These are phyloP conservation scores for Agrotis ipsilon DNA, from an alignment of 2,888 invertebrate species.

Conservation along the genomic window DNA sequence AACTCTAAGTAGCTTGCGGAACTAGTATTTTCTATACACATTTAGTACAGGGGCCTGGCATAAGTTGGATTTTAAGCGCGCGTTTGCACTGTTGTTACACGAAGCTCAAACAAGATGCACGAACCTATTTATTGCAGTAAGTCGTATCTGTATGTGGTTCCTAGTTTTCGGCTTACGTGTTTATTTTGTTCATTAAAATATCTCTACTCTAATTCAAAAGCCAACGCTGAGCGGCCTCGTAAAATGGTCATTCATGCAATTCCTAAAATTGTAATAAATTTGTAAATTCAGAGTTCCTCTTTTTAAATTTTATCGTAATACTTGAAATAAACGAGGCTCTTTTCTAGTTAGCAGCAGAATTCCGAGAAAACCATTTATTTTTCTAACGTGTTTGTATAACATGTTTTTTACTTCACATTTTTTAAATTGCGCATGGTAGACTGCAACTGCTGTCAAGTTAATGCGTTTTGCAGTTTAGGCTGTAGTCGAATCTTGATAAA, in stretches of 20 bases:
- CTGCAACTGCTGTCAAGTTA: too few species aligned
- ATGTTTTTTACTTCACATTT: too few species aligned
- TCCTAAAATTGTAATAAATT: background rate
- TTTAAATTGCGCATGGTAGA: too few species aligned
- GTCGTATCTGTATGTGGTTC: background rate
- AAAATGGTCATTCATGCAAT: background rate
- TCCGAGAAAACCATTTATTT: background rate
- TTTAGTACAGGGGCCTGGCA: background rate
- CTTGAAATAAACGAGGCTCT: too few species aligned
- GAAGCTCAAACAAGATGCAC: slow-evolving; percentile 13
- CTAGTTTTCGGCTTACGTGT: slow-evolving; percentile 9
- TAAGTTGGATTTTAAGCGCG: slow-evolving; percentile 8
- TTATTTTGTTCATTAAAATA: background rate
- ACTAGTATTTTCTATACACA: slow-evolving; percentile 1
- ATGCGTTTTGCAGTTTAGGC: too few species aligned
- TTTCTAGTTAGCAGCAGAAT: background rate
- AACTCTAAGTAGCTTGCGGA: slow-evolving; percentile 12
- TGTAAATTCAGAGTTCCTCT: background rate
- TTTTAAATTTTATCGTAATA: background rate
- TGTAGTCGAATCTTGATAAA: too few species aligned
- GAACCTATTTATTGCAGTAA: background rate
- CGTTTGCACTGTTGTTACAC: slow-evolving; percentile 9
- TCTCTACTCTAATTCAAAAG: background rate
- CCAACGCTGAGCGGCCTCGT: background rate
- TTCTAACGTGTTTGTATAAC: background rate